Evolutionary conservation across 2,113 vertebrate species (phyloP).

Genomic region (Saguinus imperator): DNA sequence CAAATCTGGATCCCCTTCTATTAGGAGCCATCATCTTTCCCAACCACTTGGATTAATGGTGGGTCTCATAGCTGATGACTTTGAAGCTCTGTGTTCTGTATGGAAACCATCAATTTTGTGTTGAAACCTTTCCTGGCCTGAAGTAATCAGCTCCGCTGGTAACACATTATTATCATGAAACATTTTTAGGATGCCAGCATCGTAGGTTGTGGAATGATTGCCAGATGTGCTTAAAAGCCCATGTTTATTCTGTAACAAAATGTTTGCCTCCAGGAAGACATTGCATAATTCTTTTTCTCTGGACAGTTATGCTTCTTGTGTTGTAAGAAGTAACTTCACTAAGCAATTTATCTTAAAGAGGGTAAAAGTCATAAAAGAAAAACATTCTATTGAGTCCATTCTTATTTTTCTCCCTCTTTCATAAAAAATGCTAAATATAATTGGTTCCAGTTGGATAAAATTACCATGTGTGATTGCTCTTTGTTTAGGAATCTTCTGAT

Average conservation of each 20-base stretch:
- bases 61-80: not conserved
- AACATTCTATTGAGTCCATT: slow-evolving; percentile 50
- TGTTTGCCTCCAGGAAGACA: slow-evolving; percentile 18
- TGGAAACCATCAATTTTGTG: not conserved
- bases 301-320: not conserved
- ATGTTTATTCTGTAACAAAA: not conserved
- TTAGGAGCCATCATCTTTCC: not conserved
- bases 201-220: not conserved
- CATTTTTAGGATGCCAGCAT: not conserved
- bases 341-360: slow-evolving; percentile 4
- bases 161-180: not conserved
- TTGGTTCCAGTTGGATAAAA: slow-evolving; percentile 59
- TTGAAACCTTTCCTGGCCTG: not conserved
- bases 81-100: not conserved
- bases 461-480: slow-evolving; percentile 67
- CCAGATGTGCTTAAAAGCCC: not conserved
- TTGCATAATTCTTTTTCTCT: not conserved
- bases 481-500: slow-evolving; percentile 62
- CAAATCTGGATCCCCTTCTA: not conserved
- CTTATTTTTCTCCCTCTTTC: slow-evolving; percentile 31
- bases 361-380: slow-evolving; percentile 51
- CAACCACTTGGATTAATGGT: not conserved
- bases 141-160: not conserved
- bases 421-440: slow-evolving; percentile 64
- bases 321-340: slow-evolving; percentile 55